Percentiles rank a stretch among this genome's conserved stretches.
Evolutionary conservation across 2,113 vertebrate species (phyloP).

Genomic region (Micromys minutus): DNA sequence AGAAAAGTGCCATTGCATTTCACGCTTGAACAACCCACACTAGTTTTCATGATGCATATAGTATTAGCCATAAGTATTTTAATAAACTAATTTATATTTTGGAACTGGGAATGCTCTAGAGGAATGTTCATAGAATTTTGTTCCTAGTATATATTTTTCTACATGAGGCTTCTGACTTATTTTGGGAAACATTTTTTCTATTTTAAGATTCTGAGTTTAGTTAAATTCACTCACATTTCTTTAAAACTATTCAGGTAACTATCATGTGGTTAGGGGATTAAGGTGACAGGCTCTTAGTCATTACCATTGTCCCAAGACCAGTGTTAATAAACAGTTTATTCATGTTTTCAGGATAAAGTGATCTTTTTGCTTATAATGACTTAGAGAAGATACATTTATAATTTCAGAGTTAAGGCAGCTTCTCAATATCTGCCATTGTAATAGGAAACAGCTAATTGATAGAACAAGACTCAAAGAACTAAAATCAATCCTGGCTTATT

Average conservation of each 20-base stretch:
- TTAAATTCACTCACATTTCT: not conserved
- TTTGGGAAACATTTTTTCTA: not conserved
- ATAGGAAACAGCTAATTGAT: not conserved
- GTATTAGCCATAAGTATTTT: not conserved
- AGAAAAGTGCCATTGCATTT: not conserved
- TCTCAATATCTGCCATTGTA: not conserved
- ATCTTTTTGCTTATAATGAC: not conserved
- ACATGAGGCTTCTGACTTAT: not conserved
- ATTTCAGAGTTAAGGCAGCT: not conserved
- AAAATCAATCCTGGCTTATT: not conserved
- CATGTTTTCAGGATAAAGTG: not conserved
- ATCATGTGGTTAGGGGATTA: not conserved
- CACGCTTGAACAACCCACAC: too few species aligned
- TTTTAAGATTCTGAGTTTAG: not conserved
- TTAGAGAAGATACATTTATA: not conserved
- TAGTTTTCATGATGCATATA: not conserved
- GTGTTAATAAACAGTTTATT: not conserved
- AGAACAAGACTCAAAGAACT: not conserved
- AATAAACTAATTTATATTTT: not conserved
- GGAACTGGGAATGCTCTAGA: not conserved
- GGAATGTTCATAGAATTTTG: not conserved
- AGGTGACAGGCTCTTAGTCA: not conserved
- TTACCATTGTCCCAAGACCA: not conserved
- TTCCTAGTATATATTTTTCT: not conserved
- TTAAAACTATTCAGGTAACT: not conserved